Conservation (phyloP, 2,888 invertebrate species). For the Micropterix aruncella region DNA sequence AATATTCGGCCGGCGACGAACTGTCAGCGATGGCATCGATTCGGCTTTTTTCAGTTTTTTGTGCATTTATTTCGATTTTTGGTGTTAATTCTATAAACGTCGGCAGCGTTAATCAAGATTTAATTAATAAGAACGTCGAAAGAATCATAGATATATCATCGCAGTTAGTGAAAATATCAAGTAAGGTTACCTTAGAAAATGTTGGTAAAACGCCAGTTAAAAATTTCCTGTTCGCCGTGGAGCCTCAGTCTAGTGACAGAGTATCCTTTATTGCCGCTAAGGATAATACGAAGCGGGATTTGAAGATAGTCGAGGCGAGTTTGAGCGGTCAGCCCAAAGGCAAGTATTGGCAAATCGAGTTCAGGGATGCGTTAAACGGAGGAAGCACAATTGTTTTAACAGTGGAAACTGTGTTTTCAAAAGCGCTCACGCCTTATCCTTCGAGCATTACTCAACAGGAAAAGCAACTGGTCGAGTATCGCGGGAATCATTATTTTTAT, state of each 20-base stretch:
- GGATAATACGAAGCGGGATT: conserved; percentile 43
- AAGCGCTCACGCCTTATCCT: conserved; percentile 72
- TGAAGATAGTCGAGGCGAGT: conserved; percentile 36
- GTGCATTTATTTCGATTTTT: too few relatives aligned
- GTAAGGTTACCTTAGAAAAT: conserved; percentile 75
- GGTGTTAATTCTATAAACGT: conserved; percentile 14
- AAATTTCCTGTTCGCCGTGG: conserved; percentile 57
- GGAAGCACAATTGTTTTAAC: conserved; percentile 43
- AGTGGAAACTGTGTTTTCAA: conserved; percentile 62
- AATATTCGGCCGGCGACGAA: not conserved
- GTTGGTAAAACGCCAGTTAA: conserved; percentile 56
- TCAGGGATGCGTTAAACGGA: conserved; percentile 43
- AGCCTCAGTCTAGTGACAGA: conserved; percentile 43
- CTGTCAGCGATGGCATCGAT: not conserved
- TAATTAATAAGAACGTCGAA: conserved; percentile 68
- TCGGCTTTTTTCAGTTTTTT: not conserved
- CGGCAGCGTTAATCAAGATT: conserved; percentile 37
- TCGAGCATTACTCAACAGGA: conserved; percentile 83
- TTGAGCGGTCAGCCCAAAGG: conserved; percentile 34
- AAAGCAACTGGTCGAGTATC: conserved; percentile 81
- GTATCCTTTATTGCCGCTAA: conserved; percentile 65
- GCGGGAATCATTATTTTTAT: conserved; percentile 71
- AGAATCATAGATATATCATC: conserved; percentile 75
- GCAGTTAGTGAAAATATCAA: conserved; percentile 74
- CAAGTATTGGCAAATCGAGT: conserved; percentile 40